Base-by-base conservation (phyloP, 2,888 invertebrate genomes). In the Cantharis rustica region DNA sequence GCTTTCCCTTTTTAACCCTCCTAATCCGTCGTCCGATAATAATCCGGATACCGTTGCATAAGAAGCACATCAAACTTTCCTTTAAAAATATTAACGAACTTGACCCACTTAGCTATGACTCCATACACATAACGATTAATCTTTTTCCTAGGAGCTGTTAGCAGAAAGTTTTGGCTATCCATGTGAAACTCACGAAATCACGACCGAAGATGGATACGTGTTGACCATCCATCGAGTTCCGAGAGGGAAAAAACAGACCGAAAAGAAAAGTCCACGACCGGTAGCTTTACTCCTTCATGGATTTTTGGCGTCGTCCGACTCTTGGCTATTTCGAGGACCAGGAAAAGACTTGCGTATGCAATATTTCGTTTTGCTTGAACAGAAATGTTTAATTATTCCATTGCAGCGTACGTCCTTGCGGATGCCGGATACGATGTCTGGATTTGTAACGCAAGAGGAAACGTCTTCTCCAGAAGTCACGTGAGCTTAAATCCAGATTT, bases 371-470 rank as follows among this genome's bases (percentile, higher is more conserved):
- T 23, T 47, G 63, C 7, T 75, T 73, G 9, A 23, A 10, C 23
- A 7, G 62, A 74, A 16, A 20, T n/a, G 15, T 62, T 31, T 15
- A 26, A 27, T 71, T 66, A 13, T 15, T 26, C 31, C 17, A 27
- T 83, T 85, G 85, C 73, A 86, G 86, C 86, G 61, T 86, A 87
- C 83, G 88, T 88, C 86, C 89, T 90, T 63, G 85, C 89, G 3
- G 89, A 90, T 81, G 85, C 85, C 4, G 89, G 89, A 5, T 90
- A 88, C 78, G 90, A 90, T 77, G 89, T 89, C 10, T 93, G 93
- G 93, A 81, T 93, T 73, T 90, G 90, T 0, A 93, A 93, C 83
- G 88, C 89, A 75, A 85, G 93, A 73, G 93, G 93, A 20, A 92
- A 92, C 84, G 89, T 89, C 1, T 92, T 92, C 83, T 90, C 90